Evolutionary conservation across 2,888 invertebrate genomes (phyloP).

Genomic region (Philonicus albiceps): DNA sequence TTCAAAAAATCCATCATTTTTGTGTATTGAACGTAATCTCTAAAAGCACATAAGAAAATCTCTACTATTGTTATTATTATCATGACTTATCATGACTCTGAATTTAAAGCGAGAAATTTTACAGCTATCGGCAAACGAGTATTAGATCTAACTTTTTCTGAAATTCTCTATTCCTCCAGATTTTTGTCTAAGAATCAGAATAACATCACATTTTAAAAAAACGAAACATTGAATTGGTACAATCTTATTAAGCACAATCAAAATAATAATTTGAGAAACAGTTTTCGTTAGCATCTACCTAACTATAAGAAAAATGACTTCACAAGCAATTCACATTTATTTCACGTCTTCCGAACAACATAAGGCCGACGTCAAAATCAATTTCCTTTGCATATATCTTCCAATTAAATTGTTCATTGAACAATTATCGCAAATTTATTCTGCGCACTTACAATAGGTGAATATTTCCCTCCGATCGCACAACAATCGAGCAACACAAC

Average conservation of each 20-base stretch:
- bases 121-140: no score
- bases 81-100: no score
- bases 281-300: not conserved
- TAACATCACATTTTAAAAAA: not conserved
- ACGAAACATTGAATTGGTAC: not conserved
- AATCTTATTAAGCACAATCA: not conserved
- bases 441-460: not conserved
- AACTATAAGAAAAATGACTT: not conserved
- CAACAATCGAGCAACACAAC: not conserved
- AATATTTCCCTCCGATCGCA: not conserved
- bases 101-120: no score
- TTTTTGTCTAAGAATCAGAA: not conserved
- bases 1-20: no score
- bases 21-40: no score
- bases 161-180: no score
- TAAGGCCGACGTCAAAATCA: not conserved
- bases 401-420: not conserved
- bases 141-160: no score
- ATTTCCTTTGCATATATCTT: not conserved
- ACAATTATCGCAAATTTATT: not conserved
- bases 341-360: not conserved
- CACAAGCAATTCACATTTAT: not conserved
- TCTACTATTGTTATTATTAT: no score
- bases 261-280: not conserved
- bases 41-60: no score